Conservation (phyloP, 2,888 invertebrate species). For the Tromatobia lineatoria region DNA sequence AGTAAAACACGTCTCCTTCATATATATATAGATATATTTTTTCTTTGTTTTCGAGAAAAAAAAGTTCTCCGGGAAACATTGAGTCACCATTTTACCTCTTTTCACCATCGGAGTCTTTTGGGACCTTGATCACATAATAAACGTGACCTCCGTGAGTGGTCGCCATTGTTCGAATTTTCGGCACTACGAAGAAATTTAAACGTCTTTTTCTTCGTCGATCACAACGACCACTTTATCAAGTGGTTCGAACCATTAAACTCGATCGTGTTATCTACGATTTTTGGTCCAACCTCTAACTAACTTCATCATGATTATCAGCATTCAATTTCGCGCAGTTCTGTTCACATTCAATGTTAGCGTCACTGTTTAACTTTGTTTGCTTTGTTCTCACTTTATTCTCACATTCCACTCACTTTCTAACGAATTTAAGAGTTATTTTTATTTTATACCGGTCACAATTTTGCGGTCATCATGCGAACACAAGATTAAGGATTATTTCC, state of each 20-base stretch:
- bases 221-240: not conserved
- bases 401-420: not conserved
- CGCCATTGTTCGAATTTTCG: slow-evolving; percentile 82
- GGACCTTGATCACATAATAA: slow-evolving; percentile 90
- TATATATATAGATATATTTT: too few species aligned
- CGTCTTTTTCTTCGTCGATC: slow-evolving; percentile 23
- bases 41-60: too few species aligned
- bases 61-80: slow-evolving; percentile 2
- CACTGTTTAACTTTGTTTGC: too few species aligned
- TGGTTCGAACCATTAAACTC: slow-evolving; percentile 1
- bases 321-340: not conserved
- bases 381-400: not conserved
- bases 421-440: not conserved
- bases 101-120: slow-evolving; percentile 86
- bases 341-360: too few species aligned
- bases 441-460: not conserved
- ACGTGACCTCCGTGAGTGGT: slow-evolving; percentile 89
- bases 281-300: slow-evolving; percentile 33
- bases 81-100: slow-evolving; percentile 80
- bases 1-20: too few species aligned
- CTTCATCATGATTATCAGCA: slow-evolving; percentile 12
- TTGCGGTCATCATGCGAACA: not conserved
- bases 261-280: slow-evolving; percentile 36
- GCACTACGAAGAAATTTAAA: slow-evolving; percentile 47
- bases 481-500: slow-evolving; percentile 34